Base-by-base conservation (phyloP, 2,888 invertebrate species). In the Protodeltote pygarga region DNA sequence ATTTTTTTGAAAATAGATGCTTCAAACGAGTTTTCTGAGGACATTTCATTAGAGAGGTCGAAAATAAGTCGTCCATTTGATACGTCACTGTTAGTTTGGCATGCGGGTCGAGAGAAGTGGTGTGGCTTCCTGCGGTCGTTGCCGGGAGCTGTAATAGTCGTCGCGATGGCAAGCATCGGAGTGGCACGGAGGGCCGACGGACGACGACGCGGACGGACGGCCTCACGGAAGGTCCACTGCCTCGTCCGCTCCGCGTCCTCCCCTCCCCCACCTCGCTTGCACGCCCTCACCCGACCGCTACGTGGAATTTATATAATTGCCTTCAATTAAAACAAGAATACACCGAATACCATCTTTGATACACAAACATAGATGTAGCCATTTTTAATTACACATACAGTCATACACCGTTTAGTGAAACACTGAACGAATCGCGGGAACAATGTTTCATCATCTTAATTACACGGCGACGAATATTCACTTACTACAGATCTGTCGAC, bases 211-310 rank as follows among this genome's bases (percentile, higher is more conserved):
- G 80, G 75, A 71, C 76, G 77, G 77, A 83, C 87, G 91, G 89
- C 91, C 91, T 89, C 89, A 85, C 74, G 86, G 90, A 91, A 91
- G 91, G 91, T 90, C 91, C 89, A 85, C 89, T 72, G 87, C 87
- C 87, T 82, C 67, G 60, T 55, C 70, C 71, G 53, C 73, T 61
- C 71, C 66, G 54, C 64, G 32, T 60, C 62, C 50, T 58, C 60
- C 61, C 46, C 65, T 38, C 70, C 42, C 65, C 52, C 64, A 50
- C 58, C 65, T 58, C 58, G 57, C 63, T 59, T 49, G 64, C 44
- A 59, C 58, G 59, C 59, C 57, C 42, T 59, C 75, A 72, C 65
- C 67, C 75, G 73, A 84, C 83, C 85, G 87, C 89, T 87, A 86
- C 85, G 89, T 86, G 88, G 88, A 89, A 92, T 89, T 89, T 83